Conservation (phyloP, 2,888 invertebrate species). For the Lamproptera curius region DNA sequence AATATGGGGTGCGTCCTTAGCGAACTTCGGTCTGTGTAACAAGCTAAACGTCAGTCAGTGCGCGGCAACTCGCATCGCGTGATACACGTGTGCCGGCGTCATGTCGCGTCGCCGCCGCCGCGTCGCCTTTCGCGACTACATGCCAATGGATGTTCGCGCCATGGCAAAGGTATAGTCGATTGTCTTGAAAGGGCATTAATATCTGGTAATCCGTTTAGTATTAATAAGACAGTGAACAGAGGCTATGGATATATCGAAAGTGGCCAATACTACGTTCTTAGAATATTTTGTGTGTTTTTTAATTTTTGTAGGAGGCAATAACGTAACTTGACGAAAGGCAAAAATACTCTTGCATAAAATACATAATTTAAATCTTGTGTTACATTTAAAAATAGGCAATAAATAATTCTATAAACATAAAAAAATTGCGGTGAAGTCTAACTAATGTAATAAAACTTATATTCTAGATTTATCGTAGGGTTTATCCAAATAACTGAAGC, state of each 20-base stretch:
- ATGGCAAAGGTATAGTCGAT: slow-evolving; percentile 77
- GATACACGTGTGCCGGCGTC: slow-evolving; percentile 47
- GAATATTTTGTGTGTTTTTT: background rate
- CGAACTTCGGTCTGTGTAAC: slow-evolving; percentile 19
- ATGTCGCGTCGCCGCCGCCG: slow-evolving; percentile 69
- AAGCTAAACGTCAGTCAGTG: slow-evolving; percentile 36
- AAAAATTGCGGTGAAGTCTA: no score
- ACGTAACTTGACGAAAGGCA: no score
- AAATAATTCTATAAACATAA: no score
- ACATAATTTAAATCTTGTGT: no score
- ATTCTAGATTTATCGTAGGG: no score
- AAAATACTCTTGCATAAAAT: no score
- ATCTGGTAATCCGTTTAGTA: background rate
- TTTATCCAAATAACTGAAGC: no score
- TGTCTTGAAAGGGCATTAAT: no score
- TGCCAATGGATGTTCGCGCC: slow-evolving; percentile 67
- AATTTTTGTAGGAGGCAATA: background rate
- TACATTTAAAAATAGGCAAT: no score
- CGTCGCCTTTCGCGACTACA: slow-evolving; percentile 70
- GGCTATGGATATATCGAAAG: background rate
- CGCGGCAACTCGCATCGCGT: slow-evolving; percentile 38
- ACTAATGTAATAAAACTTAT: no score
- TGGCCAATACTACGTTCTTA: background rate
- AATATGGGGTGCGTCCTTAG: slow-evolving; percentile 20
- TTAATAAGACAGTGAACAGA: background rate